Percentiles rank a stretch among this genome's conserved stretches.
phyloP scores from a whole-genome alignment of 2,113 vertebrate species.

The Rostratula benghalensis region DNA sequence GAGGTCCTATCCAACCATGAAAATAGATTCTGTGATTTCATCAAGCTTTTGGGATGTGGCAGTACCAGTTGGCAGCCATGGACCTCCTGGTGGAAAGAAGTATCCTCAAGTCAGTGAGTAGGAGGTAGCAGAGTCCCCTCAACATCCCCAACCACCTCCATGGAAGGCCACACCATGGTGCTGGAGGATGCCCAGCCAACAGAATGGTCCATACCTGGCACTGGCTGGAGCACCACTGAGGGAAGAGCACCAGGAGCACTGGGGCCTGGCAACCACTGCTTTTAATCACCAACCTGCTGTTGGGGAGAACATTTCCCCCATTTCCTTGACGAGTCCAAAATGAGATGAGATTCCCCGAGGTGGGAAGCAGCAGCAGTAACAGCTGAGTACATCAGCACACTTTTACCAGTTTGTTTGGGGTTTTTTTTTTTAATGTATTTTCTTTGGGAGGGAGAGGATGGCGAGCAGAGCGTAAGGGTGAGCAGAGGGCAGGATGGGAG shows the following conservation, averaged over 20 bases:
- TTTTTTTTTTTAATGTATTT: neutral
- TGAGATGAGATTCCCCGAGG: neutral
- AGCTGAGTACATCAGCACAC: neutral
- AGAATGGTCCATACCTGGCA: accelerated
- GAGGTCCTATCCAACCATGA: too few species aligned
- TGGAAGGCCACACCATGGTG: accelerated
- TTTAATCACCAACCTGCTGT: neutral
- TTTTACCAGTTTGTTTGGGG: accelerated
- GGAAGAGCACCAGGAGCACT: accelerated
- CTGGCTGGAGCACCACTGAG: accelerated
- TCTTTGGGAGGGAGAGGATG: neutral
- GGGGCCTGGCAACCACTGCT: neutral
- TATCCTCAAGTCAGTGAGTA: accelerated
- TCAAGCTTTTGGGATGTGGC: neutral
- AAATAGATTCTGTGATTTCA: too few species aligned
- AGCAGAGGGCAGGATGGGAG: neutral
- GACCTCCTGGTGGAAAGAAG: neutral
- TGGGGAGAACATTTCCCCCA: accelerated
- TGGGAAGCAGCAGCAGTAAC: neutral
- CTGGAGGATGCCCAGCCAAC: neutral
- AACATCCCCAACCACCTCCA: neutral
- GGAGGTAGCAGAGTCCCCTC: neutral
- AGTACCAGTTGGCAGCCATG: accelerated
- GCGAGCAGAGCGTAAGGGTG: neutral
- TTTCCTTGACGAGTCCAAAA: neutral